Evolutionary conservation across 2,888 invertebrate genomes (phyloP), one percentile per base, ranked within the genome.

Genomic region (Drosophila sordidapex): DNA sequence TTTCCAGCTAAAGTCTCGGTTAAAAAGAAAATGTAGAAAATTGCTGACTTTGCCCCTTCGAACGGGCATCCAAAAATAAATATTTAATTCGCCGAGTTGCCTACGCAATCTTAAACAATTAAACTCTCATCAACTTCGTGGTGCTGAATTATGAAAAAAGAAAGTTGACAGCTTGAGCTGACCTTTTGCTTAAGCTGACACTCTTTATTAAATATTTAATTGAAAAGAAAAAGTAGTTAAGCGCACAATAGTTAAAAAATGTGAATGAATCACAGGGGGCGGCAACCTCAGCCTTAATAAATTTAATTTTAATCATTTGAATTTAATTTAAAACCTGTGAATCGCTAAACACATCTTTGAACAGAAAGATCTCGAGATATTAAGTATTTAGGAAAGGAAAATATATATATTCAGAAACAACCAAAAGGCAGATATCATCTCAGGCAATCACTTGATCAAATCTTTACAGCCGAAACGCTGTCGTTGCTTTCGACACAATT

Each of bases 81-180:
- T 82, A 65, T 68, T 63, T 78, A 81, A 79, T 62, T 74, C 35
- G 38, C 11, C 21, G 63, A 52, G 63, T 53, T 54, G 61, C 53
- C 58, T 18, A n/a, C 59, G 13, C 31, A 58, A 69, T 69, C 62
- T 57, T 74, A 48, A 74, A 64, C 59, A 81, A 79, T 77, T 81
- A 61, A 76, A 76, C 46, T 57, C 52, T 25, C 60, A 27, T 60
- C 38, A 71, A 71, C 46, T 53, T 36, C 35, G 25, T 27, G 60
- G 21, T 53, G 33, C 15, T n/a, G 57, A 27, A 15, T 18, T 8
- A 15, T 7, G n/a, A 27, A 11, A 21, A 43, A 25, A 31, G 7
- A 25, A 61, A 27, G 25, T 18, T 29, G 6, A 6, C 35, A 13
- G 35, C 35, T 21, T 21, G 11, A 15, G 46, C 61, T 40, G 53